phyloP scores from a whole-genome alignment of 2,113 vertebrate species.

The Xerus inauris region DNA sequence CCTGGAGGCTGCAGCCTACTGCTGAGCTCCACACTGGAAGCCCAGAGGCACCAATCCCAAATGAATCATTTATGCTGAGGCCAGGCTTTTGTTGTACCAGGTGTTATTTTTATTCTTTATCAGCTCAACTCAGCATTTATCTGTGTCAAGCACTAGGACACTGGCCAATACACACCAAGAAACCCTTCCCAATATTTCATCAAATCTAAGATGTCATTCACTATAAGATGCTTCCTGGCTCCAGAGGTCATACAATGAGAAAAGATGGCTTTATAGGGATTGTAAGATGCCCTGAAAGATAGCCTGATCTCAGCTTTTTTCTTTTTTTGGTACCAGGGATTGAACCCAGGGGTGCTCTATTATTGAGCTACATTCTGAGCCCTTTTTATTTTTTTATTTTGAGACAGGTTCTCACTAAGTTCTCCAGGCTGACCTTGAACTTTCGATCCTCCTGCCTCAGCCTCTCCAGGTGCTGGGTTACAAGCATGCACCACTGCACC shows the following conservation, averaged over 20 bases:
- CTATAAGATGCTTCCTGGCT: not conserved
- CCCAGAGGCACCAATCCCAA: not conserved
- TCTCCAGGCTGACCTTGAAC: no score
- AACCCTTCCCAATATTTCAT: not conserved
- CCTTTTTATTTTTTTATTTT: no score
- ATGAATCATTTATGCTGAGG: not conserved
- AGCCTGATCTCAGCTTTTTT: not conserved
- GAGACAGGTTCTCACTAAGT: no score
- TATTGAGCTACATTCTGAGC: no score
- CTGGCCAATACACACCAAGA: not conserved
- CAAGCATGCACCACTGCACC: no score
- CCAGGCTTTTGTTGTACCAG: not conserved
- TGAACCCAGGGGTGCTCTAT: no score
- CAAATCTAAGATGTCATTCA: not conserved
- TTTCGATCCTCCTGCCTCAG: no score
- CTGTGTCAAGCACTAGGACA: no score
- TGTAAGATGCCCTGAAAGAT: not conserved
- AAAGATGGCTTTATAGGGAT: not conserved
- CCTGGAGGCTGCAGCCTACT: not conserved
- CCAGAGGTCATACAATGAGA: not conserved
- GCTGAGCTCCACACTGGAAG: not conserved
- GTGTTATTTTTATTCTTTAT: not conserved
- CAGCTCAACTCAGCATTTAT: not conserved
- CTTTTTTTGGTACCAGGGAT: no score
- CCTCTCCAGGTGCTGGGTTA: no score